A percentile compares a stretch with the other conserved stretches of the same genome.
These are phyloP conservation scores for Colostygia pectinataria DNA, from an alignment of 2,888 invertebrate species.

Conservation along the genomic window DNA sequence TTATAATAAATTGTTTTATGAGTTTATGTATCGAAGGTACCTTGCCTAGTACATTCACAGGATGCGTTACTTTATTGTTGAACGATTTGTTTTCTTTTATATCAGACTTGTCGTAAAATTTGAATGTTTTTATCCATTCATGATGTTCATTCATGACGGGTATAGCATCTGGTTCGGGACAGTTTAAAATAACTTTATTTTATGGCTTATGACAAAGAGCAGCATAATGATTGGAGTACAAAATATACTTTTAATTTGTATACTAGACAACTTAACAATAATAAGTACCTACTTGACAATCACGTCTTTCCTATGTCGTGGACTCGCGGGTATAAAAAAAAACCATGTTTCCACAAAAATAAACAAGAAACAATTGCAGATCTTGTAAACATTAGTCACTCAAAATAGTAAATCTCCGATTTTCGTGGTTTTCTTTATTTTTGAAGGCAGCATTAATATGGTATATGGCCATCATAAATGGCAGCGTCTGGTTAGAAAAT, in stretches of 20 bases:
- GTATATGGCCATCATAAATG: too few relatives aligned
- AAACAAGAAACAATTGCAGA: too few relatives aligned
- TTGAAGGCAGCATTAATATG: too few relatives aligned
- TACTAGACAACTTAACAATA: neutral
- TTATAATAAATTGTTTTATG: conserved; percentile 78
- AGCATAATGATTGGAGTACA: conserved; percentile 5
- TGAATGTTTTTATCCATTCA: conserved; percentile 39
- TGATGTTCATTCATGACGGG: conserved; percentile 37
- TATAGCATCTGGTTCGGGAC: conserved; percentile 29
- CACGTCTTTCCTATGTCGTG: too few relatives aligned
- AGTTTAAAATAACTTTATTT: conserved; percentile 26
- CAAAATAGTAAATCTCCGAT: too few relatives aligned
- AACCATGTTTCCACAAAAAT: too few relatives aligned
- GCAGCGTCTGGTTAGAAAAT: too few relatives aligned
- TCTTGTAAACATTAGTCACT: too few relatives aligned
- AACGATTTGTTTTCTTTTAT: conserved; percentile 39
- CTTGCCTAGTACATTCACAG: conserved; percentile 58
- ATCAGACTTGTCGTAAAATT: conserved; percentile 40
- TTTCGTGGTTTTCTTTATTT: too few relatives aligned
- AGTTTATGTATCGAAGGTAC: conserved; percentile 66
- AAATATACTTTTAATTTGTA: conserved; percentile 1
- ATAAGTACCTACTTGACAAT: too few relatives aligned
- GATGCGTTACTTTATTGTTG: conserved; percentile 33
- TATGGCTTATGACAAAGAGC: conserved; percentile 22
- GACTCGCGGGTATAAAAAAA: too few relatives aligned